These are phyloP conservation scores for Dinoponera quadriceps DNA, from an alignment of 1,140 invertebrate species.

Conservation along the genomic window DNA sequence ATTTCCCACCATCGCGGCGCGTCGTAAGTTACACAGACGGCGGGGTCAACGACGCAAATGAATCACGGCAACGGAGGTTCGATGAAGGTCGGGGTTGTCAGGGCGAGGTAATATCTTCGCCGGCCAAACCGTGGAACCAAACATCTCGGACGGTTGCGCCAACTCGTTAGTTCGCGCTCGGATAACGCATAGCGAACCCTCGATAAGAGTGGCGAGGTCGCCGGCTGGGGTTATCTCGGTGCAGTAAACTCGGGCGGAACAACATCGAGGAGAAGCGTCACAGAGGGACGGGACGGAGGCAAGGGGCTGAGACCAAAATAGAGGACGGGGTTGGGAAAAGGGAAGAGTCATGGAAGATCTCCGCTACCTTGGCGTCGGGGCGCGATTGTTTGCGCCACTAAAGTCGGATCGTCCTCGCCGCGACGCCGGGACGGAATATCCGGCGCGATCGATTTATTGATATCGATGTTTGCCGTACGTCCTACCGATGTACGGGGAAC, in stretches of 20 bases:
- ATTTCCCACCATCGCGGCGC: background rate
- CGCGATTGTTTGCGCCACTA: slow-evolving; percentile 71
- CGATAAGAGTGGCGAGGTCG: slow-evolving; percentile 79
- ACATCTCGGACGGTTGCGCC: slow-evolving; percentile 67
- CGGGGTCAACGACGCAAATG: slow-evolving; percentile 32
- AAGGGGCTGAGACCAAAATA: slow-evolving; percentile 8
- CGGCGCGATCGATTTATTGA: slow-evolving; percentile 73
- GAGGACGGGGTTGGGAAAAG: background rate
- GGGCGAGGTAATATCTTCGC: slow-evolving; percentile 66
- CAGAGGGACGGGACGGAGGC: background rate
- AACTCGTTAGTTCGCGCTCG: slow-evolving; percentile 81
- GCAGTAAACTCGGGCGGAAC: slow-evolving; percentile 81
- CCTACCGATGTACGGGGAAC: slow-evolving; percentile 37
- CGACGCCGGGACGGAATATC: slow-evolving; percentile 50
- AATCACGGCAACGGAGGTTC: slow-evolving; percentile 38
- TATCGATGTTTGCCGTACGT: slow-evolving; percentile 63
- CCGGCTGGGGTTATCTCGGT: slow-evolving; percentile 77
- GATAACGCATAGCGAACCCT: slow-evolving; percentile 75
- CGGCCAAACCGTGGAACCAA: slow-evolving; percentile 54
- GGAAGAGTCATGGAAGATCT: slow-evolving; percentile 72
- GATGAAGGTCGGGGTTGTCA: slow-evolving; percentile 65
- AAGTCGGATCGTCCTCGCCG: slow-evolving; percentile 56
- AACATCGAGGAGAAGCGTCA: slow-evolving; percentile 69
- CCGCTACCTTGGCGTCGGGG: slow-evolving; percentile 43
- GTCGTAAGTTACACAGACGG: background rate